Evolutionary conservation across 1,140 invertebrate genomes (phyloP).

Genomic region (Bombus waltoni): DNA sequence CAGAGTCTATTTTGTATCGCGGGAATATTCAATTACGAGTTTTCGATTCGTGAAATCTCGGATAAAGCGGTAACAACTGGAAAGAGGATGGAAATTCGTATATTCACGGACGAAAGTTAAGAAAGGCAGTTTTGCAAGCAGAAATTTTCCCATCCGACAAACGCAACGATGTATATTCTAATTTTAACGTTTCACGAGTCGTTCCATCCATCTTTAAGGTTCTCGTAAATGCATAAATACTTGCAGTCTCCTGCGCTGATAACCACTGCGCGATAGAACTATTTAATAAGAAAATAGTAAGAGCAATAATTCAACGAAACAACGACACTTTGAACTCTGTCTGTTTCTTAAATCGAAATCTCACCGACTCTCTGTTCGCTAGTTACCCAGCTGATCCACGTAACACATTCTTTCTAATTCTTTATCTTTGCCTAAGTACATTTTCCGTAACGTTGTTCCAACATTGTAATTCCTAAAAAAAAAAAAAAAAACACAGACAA

Average conservation of each 20-base stretch:
- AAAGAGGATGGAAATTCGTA: background rate
- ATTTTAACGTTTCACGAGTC: no score
- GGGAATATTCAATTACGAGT: background rate
- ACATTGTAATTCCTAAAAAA: background rate
- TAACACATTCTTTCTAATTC: no score
- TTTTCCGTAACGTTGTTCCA: rapidly evolving
- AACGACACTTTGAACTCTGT: no score
- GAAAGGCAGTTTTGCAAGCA: background rate
- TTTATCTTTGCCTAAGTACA: rapidly evolving
- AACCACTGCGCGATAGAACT: no score
- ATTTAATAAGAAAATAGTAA: no score
- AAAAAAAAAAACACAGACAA: rapidly evolving
- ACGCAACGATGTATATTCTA: no score
- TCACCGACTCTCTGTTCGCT: background rate
- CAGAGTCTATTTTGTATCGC: background rate
- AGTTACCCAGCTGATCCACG: rapidly evolving
- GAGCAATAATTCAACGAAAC: no score
- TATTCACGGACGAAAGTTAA: background rate
- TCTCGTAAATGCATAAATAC: no score
- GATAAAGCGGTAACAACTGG: background rate
- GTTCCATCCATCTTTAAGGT: no score
- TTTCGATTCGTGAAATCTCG: background rate
- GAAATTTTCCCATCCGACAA: background rate
- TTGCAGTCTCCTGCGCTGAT: no score
- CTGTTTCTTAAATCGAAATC: no score